Percentiles rank a stretch among this genome's conserved stretches.
Conservation (phyloP, 92 coral and sea anemone species). For the Bergia sp. region DNA sequence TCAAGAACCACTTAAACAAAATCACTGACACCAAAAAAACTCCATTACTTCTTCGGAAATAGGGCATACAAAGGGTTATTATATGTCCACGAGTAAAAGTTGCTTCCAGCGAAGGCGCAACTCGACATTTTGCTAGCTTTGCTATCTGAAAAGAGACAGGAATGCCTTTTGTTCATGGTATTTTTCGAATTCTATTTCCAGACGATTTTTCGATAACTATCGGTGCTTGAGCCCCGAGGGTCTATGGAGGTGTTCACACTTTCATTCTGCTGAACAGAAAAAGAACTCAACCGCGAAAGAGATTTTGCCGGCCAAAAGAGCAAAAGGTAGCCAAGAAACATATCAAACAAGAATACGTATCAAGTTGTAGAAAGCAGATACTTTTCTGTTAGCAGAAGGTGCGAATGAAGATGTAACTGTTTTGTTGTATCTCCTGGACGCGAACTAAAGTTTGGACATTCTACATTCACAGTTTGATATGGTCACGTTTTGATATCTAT, state of each 20-base stretch:
- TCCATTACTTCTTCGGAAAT: neutral
- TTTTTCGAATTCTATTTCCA: constrained; percentile 18
- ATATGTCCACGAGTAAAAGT: neutral
- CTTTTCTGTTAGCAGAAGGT: no score
- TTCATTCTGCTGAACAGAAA: neutral
- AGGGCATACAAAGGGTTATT: neutral
- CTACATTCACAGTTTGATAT: neutral
- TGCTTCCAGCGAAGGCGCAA: neutral
- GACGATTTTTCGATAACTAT: constrained; percentile 30
- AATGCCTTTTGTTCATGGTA: constrained; percentile 16
- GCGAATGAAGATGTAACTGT: no score
- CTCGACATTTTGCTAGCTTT: neutral
- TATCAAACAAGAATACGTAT: neutral
- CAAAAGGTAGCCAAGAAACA: neutral
- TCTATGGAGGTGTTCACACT: neutral
- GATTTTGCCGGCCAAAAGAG: neutral
- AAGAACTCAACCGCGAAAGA: no score
- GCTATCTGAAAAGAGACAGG: neutral
- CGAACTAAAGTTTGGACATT: neutral
- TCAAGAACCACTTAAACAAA: constrained; percentile 37
- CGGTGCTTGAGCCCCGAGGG: constrained; percentile 13
- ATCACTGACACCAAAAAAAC: constrained; percentile 1
- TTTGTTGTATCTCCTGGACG: neutral
- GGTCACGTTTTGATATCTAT: neutral
- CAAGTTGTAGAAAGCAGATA: neutral